Percentiles rank a stretch among this genome's conserved stretches.
These are phyloP conservation scores for Habrosyne pyritoides DNA, from an alignment of 2,888 invertebrate genomes.

Conservation along the genomic window DNA sequence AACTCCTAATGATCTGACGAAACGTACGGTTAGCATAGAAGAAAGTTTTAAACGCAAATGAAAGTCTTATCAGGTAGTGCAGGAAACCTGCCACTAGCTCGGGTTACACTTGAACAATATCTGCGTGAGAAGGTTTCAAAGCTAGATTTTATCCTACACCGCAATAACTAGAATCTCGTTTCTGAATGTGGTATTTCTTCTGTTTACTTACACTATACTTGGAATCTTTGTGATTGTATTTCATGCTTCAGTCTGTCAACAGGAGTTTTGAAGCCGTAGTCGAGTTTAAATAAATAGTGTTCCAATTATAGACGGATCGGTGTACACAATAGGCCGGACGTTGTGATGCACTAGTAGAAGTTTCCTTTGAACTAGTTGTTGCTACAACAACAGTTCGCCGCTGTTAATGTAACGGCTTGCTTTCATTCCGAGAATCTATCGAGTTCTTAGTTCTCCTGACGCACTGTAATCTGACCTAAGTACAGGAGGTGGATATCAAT, in stretches of 20 bases:
- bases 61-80: slow-evolving; percentile 39
- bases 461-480: slow-evolving; percentile 2
- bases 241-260: not conserved
- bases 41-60: slow-evolving; percentile 42
- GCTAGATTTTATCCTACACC: slow-evolving; percentile 16
- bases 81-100: slow-evolving; percentile 33
- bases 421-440: slow-evolving; percentile 51
- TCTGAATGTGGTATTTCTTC: slow-evolving; percentile 15
- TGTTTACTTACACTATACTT: not conserved
- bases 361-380: slow-evolving; percentile 75
- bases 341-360: slow-evolving; percentile 65
- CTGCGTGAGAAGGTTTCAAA: slow-evolving; percentile 45
- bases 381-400: slow-evolving; percentile 44
- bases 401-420: slow-evolving; percentile 53
- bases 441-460: slow-evolving; percentile 33
- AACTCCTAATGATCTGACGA: not conserved
- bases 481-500: not conserved
- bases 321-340: slow-evolving; percentile 67
- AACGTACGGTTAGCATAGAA: slow-evolving; percentile 16
- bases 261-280: slow-evolving; percentile 5
- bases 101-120: slow-evolving; percentile 40
- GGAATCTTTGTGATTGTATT: not conserved
- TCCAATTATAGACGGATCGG: slow-evolving; percentile 57
- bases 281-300: slow-evolving; percentile 27
- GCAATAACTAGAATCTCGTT: not conserved